Evolutionary conservation across 2,797 vertebrate species (phyloP).

Genomic region (Sebastolobus altivelis): DNA sequence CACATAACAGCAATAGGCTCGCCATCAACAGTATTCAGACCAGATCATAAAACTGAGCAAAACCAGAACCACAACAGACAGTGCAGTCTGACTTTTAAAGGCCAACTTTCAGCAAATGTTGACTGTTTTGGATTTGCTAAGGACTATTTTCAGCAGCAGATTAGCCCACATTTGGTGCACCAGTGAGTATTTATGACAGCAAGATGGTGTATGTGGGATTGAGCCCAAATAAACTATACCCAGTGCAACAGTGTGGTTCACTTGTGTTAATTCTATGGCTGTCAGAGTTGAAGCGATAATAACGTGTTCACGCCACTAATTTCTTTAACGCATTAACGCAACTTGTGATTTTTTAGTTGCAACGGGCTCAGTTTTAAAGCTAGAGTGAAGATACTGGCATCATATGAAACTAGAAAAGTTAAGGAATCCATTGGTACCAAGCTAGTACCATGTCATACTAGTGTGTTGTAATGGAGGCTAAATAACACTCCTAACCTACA

Average conservation of each 20-base stretch:
- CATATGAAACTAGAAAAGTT: no score
- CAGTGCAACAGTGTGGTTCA: slow-evolving; percentile 21
- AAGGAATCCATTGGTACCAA: no score
- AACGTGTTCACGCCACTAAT: accelerated
- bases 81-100: neutral
- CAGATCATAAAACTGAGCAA: neutral
- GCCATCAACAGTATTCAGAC: neutral
- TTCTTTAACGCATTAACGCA: no score
- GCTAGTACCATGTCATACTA: no score
- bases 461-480: no score
- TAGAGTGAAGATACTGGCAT: no score
- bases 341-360: no score
- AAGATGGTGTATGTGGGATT: slow-evolving; percentile 7
- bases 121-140: neutral
- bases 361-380: no score
- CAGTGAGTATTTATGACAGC: slow-evolving; percentile 22
- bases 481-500: no score
- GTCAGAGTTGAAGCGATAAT: no score
- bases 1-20: neutral
- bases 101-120: neutral
- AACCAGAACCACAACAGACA: neutral
- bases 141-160: slow-evolving; percentile 29
- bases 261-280: neutral
- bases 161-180: slow-evolving; percentile 1
- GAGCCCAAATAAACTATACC: slow-evolving; percentile 15